A percentile compares a stretch with the other conserved stretches of the same genome.
These are phyloP conservation scores for Lepas anatifera DNA, from an alignment of 2,888 invertebrate species.

Conservation along the genomic window DNA sequence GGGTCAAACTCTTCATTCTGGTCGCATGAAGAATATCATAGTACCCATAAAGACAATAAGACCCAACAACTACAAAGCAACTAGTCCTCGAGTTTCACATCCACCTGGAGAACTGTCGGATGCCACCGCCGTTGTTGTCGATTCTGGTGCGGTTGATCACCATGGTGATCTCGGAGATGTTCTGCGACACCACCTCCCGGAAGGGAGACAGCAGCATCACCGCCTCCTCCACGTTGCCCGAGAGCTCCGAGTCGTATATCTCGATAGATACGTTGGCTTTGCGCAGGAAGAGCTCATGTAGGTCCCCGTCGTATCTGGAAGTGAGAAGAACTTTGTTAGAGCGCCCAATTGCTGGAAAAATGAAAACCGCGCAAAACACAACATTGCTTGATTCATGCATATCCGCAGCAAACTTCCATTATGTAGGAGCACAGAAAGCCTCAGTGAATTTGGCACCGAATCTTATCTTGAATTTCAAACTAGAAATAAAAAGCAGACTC, in stretches of 20 bases:
- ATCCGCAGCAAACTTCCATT: too few relatives aligned
- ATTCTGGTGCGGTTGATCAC: constrained; percentile 76
- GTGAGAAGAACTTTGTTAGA: too few relatives aligned
- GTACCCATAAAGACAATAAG: neutral
- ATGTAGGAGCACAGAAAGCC: too few relatives aligned
- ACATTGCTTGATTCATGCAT: too few relatives aligned
- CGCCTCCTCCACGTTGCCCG: constrained; percentile 66
- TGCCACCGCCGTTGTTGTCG: constrained; percentile 73
- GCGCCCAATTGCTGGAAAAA: too few relatives aligned
- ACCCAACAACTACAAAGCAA: neutral
- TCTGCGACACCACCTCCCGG: constrained; percentile 69
- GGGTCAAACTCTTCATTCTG: too few relatives aligned
- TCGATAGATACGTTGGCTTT: constrained; percentile 79
- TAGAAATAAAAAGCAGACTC: too few relatives aligned
- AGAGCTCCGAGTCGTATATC: constrained; percentile 64
- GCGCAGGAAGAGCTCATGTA: constrained; percentile 70
- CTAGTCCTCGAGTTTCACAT: too few relatives aligned
- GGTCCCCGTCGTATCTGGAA: constrained; percentile 60
- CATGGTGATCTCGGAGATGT: constrained; percentile 78
- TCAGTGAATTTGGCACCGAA: too few relatives aligned
- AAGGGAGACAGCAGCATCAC: constrained; percentile 68
- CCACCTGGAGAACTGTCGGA: constrained; percentile 64
- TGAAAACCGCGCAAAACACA: too few relatives aligned
- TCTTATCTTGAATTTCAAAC: too few relatives aligned
- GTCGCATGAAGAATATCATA: too few relatives aligned